Base-by-base conservation (phyloP, 2,113 vertebrate genomes). In the Felis catus region DNA sequence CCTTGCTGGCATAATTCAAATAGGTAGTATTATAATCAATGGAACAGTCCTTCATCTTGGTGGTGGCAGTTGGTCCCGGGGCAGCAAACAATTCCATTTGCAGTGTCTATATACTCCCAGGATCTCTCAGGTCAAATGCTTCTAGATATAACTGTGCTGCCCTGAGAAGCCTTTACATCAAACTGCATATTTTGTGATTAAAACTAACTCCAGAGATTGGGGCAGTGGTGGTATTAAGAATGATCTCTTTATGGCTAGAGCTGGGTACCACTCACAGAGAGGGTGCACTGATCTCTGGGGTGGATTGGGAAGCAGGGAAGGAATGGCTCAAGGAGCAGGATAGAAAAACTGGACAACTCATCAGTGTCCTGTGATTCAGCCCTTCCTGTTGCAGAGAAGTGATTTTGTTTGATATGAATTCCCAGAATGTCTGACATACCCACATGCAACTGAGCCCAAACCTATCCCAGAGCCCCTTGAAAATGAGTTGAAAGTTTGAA, bases 341-440 rank as follows among this genome's bases (percentile, higher is more conserved):
- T 58, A n/a, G 80, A 74, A 53, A 92, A 84, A 90, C 36, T 9
- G 8, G 68, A 80, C 36, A 79, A 45, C 68, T 66, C 91, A 63
- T 92, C 68, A 48, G 66, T n/a, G 21, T 48, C 68, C 92, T 84
- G 88, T 97, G 92, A 96, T 97, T 97, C 96, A 97, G 95, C 36
- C 31, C 89, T 97, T 95, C 94, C 83, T 61, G 78, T 55, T 48
- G 15, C 19, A 78, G 92, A 96, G 81, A 79, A 79, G 53, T 95
- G 74, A 96, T 97, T 97, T 68, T 36, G 84, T 82, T 91, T 84
- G 83, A 95, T 70, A 27, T 21, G 80, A 88, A 96, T 97, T 95
- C 88, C 91, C 94, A 94, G 96, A 92, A 96, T 95, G 74, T 84
- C 90, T 85, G 93, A 96, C 84, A 96, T 91, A 78, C 94, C 96